Evolutionary conservation across 2,113 vertebrate genomes (phyloP).

Genomic region (Eurypyga helias): DNA sequence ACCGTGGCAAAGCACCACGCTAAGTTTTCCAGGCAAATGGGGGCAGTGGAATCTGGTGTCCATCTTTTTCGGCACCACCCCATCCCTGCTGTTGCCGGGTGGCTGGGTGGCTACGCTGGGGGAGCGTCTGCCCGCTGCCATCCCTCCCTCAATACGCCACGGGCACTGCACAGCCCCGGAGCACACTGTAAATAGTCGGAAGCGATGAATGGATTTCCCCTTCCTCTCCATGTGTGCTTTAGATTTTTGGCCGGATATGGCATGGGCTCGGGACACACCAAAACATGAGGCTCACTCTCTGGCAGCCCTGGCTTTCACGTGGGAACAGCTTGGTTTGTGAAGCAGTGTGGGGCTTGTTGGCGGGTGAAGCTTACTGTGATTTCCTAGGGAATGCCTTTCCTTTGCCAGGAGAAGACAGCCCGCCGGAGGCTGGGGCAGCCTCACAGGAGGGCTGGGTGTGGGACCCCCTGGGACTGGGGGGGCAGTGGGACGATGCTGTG

Average conservation of each 20-base stretch:
- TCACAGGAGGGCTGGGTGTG: background rate
- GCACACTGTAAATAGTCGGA: constrained; percentile 60
- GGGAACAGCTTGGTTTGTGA: background rate
- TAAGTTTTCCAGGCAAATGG: background rate
- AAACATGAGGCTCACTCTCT: constrained; percentile 22
- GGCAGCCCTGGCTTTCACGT: background rate
- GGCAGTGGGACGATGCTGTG: rapidly evolving
- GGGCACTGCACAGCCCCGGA: background rate
- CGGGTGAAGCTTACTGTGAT: background rate
- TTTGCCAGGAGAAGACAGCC: background rate
- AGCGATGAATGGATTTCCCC: constrained; percentile 69
- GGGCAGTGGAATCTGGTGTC: background rate
- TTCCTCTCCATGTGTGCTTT: constrained; percentile 70
- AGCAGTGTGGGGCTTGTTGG: background rate
- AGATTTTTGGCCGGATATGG: constrained; percentile 60
- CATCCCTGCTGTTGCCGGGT: rapidly evolving
- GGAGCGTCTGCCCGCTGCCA: background rate
- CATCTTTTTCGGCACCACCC: background rate
- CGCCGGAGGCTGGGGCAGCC: rapidly evolving
- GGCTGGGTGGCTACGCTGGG: background rate
- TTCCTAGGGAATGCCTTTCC: background rate
- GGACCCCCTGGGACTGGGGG: background rate
- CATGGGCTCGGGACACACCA: constrained; percentile 20
- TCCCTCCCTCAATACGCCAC: background rate
- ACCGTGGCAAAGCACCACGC: rapidly evolving